These are phyloP conservation scores for Tupaia tana DNA, from an alignment of 2,113 vertebrate species.

Conservation along the genomic window DNA sequence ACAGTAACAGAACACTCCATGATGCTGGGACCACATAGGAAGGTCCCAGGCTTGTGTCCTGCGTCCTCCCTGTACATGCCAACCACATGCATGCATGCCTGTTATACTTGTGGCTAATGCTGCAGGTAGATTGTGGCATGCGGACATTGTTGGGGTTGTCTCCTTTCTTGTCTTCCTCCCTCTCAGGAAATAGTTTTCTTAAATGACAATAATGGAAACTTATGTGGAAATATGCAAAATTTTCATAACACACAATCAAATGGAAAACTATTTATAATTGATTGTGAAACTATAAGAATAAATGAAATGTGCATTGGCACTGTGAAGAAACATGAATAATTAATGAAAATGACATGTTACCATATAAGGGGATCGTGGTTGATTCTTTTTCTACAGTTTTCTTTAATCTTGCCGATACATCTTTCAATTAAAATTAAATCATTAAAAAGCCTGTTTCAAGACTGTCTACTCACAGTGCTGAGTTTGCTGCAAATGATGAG, in stretches of 20 bases:
- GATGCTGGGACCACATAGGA: no score
- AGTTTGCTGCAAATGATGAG: conserved; percentile 98
- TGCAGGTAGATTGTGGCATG: no score
- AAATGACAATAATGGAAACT: conserved; percentile 27
- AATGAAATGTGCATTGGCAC: conserved; percentile 36
- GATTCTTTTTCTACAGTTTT: conserved; percentile 57
- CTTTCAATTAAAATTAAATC: conserved; percentile 52
- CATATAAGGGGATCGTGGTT: not conserved
- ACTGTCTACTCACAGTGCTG: conserved; percentile 94
- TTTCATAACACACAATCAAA: conserved; percentile 30
- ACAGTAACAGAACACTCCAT: no score
- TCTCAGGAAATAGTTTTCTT: no score
- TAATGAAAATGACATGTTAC: conserved; percentile 58
- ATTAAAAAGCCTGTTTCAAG: not conserved
- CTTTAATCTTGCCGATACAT: conserved; percentile 18
- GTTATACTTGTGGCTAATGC: no score
- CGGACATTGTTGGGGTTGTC: no score
- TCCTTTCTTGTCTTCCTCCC: no score
- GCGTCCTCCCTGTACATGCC: no score
- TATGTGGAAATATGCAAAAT: conserved; percentile 39
- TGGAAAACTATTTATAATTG: conserved; percentile 52
- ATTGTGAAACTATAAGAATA: conserved; percentile 23
- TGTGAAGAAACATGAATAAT: conserved; percentile 53
- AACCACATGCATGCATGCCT: no score
- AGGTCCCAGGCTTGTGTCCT: no score